A percentile compares a stretch with the other conserved stretches of the same genome.
These are phyloP conservation scores for Geococcyx californianus DNA, from an alignment of 2,113 vertebrate genomes.

Conservation along the genomic window DNA sequence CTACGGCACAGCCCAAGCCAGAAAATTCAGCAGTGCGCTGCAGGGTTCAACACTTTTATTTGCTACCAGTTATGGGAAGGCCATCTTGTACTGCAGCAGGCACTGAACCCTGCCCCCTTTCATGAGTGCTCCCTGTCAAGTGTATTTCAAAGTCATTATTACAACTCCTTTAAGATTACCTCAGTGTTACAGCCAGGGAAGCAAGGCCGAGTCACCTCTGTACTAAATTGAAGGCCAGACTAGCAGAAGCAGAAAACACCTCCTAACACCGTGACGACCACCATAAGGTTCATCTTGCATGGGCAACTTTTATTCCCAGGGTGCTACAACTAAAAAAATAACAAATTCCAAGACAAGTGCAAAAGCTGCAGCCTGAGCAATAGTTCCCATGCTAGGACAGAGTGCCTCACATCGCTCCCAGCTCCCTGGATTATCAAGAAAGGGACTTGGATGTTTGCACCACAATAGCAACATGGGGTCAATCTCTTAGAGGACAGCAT, in stretches of 20 bases:
- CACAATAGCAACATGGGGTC: background rate
- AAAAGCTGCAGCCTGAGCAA: background rate
- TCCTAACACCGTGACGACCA: background rate
- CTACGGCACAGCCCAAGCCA: background rate
- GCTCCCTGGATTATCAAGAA: background rate
- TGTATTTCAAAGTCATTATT: background rate
- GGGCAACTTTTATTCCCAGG: background rate
- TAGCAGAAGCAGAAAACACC: background rate
- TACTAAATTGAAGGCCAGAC: background rate
- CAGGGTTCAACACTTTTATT: background rate
- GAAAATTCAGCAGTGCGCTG: background rate
- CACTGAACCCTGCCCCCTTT: background rate
- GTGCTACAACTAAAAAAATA: background rate
- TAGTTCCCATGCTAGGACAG: background rate
- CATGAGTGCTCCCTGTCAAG: background rate
- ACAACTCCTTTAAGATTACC: background rate
- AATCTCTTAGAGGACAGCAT: background rate
- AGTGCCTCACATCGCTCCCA: background rate
- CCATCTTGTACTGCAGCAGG: background rate
- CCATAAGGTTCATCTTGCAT: fast-evolving
- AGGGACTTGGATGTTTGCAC: background rate
- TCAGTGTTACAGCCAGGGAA: background rate
- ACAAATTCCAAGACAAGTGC: background rate
- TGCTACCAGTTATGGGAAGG: background rate
- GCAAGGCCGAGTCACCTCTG: background rate